Base-by-base conservation (phyloP, 1,140 invertebrate species). In the Teleopsis dalmanni region DNA sequence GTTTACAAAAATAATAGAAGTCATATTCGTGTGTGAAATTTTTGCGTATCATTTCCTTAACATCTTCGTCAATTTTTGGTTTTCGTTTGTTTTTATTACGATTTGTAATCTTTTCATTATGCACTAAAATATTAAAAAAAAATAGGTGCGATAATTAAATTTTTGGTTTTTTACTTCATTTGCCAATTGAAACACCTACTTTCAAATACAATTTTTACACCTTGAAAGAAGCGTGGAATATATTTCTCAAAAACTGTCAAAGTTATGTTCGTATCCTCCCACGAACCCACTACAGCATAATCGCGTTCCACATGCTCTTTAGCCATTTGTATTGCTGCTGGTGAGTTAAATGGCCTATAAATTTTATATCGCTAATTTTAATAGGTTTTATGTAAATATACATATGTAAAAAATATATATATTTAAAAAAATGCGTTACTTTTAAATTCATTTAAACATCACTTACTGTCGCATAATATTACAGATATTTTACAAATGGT, bases 11-110 rank as follows among this genome's bases (percentile, higher is more conserved):
- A 57, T 93, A 80, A 66, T 92, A 94, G 60, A 94, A 91, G 62
- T 93, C 89, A 16, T 91, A 88, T 73, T 94, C 91, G 41, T 85
- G 73, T 0, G 89, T 91, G 62, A 94, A 90, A 67, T 93, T 92
- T 38, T 75, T 77, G 47, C 88, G 75, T 2, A 94, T 85, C 21
- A 91, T 80, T 5, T 89, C 81, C 68, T 91, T 91, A 3, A 92
- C 81, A 59, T 85, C 81, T 52, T 89, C 83, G 21, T 85, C 83
- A 0, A 91, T 64, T 81, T 75, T 73, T 0, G 65, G 65, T 25
- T 68, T 68, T 1, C 65, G 56, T 19, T 62, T 63, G 47, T 68
- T 68, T 37, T 68, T 68, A 51, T 68, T 68, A 21, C 65, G 65
- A 50, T 67, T 68, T 23, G 57, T 67, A 26, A 68, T 68, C 52